Evolutionary conservation across 2,888 invertebrate genomes (phyloP), one percentile per base, ranked within the genome.

Genomic region (Andrena minutula): DNA sequence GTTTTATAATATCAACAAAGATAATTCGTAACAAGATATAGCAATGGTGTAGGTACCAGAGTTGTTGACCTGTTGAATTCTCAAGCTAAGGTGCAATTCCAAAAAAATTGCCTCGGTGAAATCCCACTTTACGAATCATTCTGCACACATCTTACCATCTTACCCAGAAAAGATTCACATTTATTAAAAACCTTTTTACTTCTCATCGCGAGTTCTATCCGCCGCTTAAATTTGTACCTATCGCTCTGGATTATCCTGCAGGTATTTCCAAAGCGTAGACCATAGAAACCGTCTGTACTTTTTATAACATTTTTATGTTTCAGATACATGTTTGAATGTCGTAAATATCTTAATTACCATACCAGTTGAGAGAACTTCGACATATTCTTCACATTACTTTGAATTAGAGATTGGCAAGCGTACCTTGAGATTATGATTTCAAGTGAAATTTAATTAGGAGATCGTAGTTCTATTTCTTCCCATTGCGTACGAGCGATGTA

Each of bases 281-380:
- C 30, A 12, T 28, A 79, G 30, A 56, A 68, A 63, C 0, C 32
- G 16, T 53, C 74, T 81, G 23, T 71, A 68, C 58, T 68, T 68
- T 71, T 64, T 78, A 61, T 61, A 72, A 73, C 64, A 63, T 84
- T 75, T 82, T 69, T 77, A 81, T 76, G 69, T 84, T 84, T 75
- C 81, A 82, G 82, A 80, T 71, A 71, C 66, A 72, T 61, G 66
- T 80, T 80, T 82, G 65, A 75, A 79, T 70, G n/a, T 75, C 16
- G 56, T 75, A 70, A 69, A 60, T 53, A 51, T 64, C 23, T 79
- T 79, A 79, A 56, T 75, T 79, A 75, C 69, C 30, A 58, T 70
- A 53, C 65, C 74, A 30, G 51, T 79, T 65, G 49, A 35, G 53
- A 69, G 69, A 69, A 74, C 69, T 75, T 60, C 79, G 56, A 32